A percentile compares a stretch with the other conserved stretches of the same genome.
These are phyloP conservation scores for Lamprotornis superbus DNA, from an alignment of 2,113 vertebrate species.

Conservation along the genomic window DNA sequence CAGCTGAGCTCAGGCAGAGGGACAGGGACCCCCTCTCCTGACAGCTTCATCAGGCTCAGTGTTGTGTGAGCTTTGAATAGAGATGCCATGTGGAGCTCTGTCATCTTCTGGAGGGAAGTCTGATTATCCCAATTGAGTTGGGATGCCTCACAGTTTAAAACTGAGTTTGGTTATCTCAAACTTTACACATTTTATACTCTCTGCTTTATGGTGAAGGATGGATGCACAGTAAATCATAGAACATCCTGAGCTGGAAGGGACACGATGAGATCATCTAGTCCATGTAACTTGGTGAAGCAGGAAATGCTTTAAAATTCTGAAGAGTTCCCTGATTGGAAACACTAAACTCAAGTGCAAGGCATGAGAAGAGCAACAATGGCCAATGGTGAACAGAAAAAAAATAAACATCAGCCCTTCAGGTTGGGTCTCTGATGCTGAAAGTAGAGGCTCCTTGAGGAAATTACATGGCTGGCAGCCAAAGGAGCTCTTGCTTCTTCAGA, in stretches of 20 bases:
- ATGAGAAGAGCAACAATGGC: neutral
- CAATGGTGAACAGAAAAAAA: neutral
- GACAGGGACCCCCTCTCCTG: neutral
- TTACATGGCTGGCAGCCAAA: slow-evolving; percentile 51
- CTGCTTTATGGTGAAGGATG: neutral
- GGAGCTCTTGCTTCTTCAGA: slow-evolving; percentile 33
- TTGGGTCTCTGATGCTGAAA: neutral
- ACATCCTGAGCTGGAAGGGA: neutral
- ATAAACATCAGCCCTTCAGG: neutral
- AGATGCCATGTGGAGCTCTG: neutral
- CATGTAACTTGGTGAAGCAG: neutral
- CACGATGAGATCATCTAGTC: rapidly evolving
- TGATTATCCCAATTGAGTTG: rapidly evolving
- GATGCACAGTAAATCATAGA: neutral
- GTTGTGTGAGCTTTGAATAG: neutral
- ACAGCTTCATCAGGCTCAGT: neutral
- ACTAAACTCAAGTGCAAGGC: neutral
- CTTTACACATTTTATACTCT: neutral
- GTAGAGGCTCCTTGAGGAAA: neutral
- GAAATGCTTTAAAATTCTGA: neutral
- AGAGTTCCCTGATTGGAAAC: neutral
- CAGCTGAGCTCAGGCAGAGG: neutral
- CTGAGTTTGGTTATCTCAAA: neutral
- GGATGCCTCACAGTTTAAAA: neutral
- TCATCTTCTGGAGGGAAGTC: neutral